Conservation (phyloP, 2,888 invertebrate genomes). For the Metopia argyrocephala region DNA sequence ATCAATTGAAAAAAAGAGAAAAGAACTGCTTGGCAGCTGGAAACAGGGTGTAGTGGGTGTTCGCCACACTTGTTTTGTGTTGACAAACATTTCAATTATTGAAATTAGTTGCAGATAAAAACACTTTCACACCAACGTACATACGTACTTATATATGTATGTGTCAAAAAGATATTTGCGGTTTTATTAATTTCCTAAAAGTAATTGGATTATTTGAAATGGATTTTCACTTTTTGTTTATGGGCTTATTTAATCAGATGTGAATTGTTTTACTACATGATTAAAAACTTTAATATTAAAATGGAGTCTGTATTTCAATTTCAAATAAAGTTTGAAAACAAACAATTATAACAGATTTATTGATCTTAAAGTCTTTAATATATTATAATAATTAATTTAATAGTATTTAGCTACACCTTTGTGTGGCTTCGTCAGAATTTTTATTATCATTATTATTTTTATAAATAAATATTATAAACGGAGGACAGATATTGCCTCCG, state of each 20-base stretch:
- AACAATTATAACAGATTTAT: too few species aligned
- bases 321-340: too few species aligned
- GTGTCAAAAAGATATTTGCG: not conserved
- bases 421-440: too few species aligned
- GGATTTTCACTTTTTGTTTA: not conserved
- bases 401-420: too few species aligned
- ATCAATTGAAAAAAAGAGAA: not conserved
- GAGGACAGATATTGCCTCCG: too few species aligned
- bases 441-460: too few species aligned
- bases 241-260: not conserved
- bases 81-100: slow-evolving; percentile 71
- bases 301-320: too few species aligned
- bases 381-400: too few species aligned
- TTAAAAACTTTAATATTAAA: not conserved
- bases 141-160: not conserved
- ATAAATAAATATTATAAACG: too few species aligned
- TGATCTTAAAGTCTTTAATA: too few species aligned
- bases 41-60: slow-evolving; percentile 45
- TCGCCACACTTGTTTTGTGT: slow-evolving; percentile 61
- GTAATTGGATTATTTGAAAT: slow-evolving; percentile 51
- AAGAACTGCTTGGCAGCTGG: not conserved
- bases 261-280: not conserved
- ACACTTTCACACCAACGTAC: not conserved
- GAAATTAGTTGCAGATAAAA: slow-evolving; percentile 69
- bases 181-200: slow-evolving; percentile 45